A percentile compares a stretch with the other conserved stretches of the same genome.
These are phyloP conservation scores for Lathamus discolor DNA, from an alignment of 2,113 vertebrate species.

Conservation along the genomic window DNA sequence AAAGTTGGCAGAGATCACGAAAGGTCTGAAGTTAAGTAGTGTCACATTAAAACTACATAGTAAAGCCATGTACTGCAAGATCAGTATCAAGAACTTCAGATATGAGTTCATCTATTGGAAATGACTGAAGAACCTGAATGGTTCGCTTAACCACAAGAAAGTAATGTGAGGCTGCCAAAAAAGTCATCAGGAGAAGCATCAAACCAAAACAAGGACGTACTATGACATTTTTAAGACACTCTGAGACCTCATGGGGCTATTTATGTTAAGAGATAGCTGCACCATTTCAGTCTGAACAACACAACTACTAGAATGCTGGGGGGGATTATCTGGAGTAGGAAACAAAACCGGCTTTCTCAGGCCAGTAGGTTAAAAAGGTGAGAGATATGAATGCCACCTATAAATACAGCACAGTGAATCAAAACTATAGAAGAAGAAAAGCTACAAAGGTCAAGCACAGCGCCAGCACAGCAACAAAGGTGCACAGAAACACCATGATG, in stretches of 20 bases:
- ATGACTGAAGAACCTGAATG: neutral
- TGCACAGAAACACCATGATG: fast-evolving
- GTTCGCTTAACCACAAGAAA: neutral
- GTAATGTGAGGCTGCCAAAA: neutral
- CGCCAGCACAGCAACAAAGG: neutral
- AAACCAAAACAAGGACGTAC: neutral
- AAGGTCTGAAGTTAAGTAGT: neutral
- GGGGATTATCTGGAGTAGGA: neutral
- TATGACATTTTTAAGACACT: neutral
- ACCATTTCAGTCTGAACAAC: neutral
- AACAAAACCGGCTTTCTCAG: neutral
- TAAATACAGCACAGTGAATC: neutral
- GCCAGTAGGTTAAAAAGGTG: neutral
- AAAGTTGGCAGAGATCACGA: neutral
- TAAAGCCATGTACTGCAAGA: neutral
- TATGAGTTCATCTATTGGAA: neutral
- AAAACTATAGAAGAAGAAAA: neutral
- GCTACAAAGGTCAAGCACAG: neutral
- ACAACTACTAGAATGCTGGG: neutral
- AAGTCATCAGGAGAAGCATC: neutral
- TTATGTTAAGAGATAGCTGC: neutral
- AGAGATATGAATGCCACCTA: neutral
- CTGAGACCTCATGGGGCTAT: neutral
- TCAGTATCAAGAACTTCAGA: neutral
- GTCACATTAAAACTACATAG: neutral